phyloP scores from a whole-genome alignment of 35 echinoderm and acorn worm genomes.

The Antedon bifida region DNA sequence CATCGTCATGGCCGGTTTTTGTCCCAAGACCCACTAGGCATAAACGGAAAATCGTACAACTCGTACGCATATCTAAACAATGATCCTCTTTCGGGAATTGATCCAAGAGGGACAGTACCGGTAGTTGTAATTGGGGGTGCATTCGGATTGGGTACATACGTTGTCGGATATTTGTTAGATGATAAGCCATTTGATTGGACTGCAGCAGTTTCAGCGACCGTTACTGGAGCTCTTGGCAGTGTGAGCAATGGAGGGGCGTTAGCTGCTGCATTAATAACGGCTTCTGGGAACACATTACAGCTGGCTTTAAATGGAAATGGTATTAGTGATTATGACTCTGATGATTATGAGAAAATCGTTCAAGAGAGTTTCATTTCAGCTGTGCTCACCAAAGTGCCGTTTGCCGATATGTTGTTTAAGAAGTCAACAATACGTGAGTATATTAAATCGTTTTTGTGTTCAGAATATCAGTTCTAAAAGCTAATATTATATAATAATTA shows the following conservation, averaged over 20 bases:
- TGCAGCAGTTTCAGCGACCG: not conserved
- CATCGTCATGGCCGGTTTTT: slow-evolving; percentile 18
- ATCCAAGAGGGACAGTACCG: slow-evolving; percentile 12
- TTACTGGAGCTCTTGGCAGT: not conserved
- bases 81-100: slow-evolving; percentile 6
- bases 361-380: not conserved
- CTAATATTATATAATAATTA: no score
- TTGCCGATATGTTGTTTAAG: not conserved
- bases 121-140: not conserved
- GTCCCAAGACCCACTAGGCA: slow-evolving; percentile 7
- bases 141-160: not conserved
- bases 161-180: not conserved
- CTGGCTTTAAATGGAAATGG: not conserved
- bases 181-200: not conserved
- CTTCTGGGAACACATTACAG: not conserved
- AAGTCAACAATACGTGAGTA: no score
- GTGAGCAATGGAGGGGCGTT: not conserved
- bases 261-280: not conserved
- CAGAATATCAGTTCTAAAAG: no score
- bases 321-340: not conserved
- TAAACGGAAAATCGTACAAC: slow-evolving; percentile 11
- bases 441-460: no score
- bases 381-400: not conserved
- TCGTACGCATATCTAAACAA: slow-evolving; percentile 18
- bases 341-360: not conserved